Evolutionary conservation across 2,888 invertebrate genomes (phyloP).

Genomic region (Perithous albicinctus): DNA sequence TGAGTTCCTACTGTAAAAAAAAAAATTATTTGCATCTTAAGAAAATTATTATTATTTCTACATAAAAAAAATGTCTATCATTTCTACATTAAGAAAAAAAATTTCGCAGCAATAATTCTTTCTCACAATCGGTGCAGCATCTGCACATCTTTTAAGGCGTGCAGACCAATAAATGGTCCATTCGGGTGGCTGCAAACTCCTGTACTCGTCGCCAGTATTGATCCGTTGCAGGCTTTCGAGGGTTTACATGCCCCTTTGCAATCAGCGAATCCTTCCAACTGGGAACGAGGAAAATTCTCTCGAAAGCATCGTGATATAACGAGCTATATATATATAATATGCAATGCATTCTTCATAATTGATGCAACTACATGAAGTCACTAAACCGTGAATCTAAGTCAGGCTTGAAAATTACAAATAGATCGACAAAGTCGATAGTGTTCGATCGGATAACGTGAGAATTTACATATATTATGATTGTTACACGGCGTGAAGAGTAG

Average conservation of each 20-base stretch:
- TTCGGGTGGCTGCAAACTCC: conserved; percentile 52
- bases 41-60: no score
- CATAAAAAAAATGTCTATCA: no score
- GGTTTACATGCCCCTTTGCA: not conserved
- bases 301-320: conserved; percentile 2
- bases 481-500: no score
- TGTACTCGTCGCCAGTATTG: conserved; percentile 44
- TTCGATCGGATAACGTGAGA: not conserved
- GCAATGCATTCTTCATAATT: not conserved
- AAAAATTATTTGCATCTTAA: no score
- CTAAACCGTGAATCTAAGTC: not conserved
- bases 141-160: not conserved
- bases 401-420: not conserved
- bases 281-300: not conserved
- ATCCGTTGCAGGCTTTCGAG: conserved; percentile 39
- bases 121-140: not conserved
- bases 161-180: not conserved
- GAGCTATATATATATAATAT: not conserved
- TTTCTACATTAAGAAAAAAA: no score
- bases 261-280: not conserved
- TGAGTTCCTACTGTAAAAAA: no score
- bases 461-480: not conserved
- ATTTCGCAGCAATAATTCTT: no score
- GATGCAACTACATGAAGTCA: not conserved
- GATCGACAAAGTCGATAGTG: not conserved